These are phyloP conservation scores for Drosophila suzukii DNA, from an alignment of 1,140 invertebrate species.

Conservation along the genomic window DNA sequence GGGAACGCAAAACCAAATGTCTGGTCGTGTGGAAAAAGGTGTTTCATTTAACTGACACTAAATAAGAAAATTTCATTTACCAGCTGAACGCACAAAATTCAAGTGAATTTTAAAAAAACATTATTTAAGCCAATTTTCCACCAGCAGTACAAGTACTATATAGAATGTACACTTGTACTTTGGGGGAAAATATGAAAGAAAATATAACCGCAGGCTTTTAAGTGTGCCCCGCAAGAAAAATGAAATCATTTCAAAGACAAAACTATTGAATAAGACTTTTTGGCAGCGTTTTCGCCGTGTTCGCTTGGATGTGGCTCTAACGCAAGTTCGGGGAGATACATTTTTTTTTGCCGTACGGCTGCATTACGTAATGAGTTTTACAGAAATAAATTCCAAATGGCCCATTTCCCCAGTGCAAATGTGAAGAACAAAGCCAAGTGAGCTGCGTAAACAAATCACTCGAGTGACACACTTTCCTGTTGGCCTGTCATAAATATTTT, in stretches of 20 bases:
- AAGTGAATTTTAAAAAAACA: constrained; percentile 62
- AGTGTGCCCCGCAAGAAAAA: constrained; percentile 69
- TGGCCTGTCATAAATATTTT: constrained; percentile 75
- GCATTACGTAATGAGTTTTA: constrained; percentile 74
- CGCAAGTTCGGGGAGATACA: constrained; percentile 41
- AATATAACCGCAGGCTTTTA: constrained; percentile 65
- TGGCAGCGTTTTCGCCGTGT: constrained; percentile 64
- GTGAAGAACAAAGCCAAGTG: constrained; percentile 51
- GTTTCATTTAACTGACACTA: constrained; percentile 74
- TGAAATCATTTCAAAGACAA: constrained; percentile 81
- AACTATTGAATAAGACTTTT: constrained; percentile 81
- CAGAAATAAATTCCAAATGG: constrained; percentile 37
- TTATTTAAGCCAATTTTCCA: constrained; percentile 53
- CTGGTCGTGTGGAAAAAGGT: constrained; percentile 53
- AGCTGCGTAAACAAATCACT: constrained; percentile 77
- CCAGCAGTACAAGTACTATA: constrained; percentile 33
- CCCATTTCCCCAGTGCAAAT: constrained; percentile 8
- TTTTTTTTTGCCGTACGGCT: constrained; percentile 31
- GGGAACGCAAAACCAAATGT: constrained; percentile 32
- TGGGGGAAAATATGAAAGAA: constrained; percentile 40
- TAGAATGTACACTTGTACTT: constrained; percentile 21
- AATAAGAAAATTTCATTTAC: constrained; percentile 53
- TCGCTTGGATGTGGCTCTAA: constrained; percentile 38
- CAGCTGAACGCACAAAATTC: constrained; percentile 56
- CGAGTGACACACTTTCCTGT: constrained; percentile 79